Evolutionary conservation across 2,113 vertebrate species (phyloP), one percentile per base, ranked within the genome.

Genomic region (Monopterus albus): DNA sequence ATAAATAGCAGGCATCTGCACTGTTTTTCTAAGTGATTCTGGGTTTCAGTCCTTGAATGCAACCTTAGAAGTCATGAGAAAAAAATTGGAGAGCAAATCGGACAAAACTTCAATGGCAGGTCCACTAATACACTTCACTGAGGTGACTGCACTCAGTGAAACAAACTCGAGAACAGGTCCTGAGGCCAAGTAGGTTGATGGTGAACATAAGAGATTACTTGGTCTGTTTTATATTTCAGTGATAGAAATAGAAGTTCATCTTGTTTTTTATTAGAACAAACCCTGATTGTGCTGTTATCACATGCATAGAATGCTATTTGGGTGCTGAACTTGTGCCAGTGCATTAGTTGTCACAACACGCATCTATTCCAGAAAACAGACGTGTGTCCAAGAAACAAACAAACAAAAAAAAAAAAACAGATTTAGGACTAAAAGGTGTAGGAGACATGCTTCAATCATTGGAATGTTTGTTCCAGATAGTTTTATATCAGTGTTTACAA

Each of bases 401-500:
- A n/a, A n/a, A n/a, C n/a, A n/a, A n/a, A n/a, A n/a, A n/a, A n/a
- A n/a, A n/a, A n/a, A 56, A 43, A 69, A 49, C 31, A 66, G 29
- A 76, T 75, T 63, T 17, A 42, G 31, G 39, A 28, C 59, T 50
- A 29, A 33, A 62, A 4, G 46, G 31, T 35, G 15, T 20, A 45
- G 46, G 17, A 42, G 52, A 31, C 31, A 40, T 52, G 7, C 47
- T 46, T 67, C 17, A 45, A 62, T 79, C 29, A 25, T 8, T 62
- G 35, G 45, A 72, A 66, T 57, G 35, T 72, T 63, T 72, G 26
- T 29, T 66, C 45, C 31, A 72, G 66, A 69, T 3, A 43, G 21
- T 50, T 25, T n/a, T 42, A 10, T 38, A 55, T 71, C 18, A 12
- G 28, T 63, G 50, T 67, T 66, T 35, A 35, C 26, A 60, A 43